A percentile compares a stretch with the other conserved stretches of the same genome.
These are phyloP conservation scores for Jaculus jaculus DNA, from an alignment of 2,113 vertebrate genomes.

Conservation along the genomic window DNA sequence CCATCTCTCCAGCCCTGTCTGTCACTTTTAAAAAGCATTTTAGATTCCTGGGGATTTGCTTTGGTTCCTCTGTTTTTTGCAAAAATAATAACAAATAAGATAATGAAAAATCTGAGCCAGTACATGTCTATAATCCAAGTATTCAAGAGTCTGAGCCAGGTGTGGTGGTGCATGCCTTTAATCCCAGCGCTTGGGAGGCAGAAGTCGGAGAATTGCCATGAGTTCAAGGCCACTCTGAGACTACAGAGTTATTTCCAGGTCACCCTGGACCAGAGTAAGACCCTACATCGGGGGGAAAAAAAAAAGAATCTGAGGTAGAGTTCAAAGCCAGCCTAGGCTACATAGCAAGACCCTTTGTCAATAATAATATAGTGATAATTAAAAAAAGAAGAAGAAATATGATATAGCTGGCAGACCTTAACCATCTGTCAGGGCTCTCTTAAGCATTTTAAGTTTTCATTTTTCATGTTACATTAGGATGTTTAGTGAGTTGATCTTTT, in stretches of 20 bases:
- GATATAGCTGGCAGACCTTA: constrained; percentile 3
- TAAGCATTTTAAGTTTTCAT: constrained; percentile 47
- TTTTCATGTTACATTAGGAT: constrained; percentile 35
- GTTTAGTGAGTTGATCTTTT: constrained; percentile 55
- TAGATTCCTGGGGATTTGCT: constrained; percentile 7
- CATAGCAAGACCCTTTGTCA: no score
- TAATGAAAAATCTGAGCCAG: background rate
- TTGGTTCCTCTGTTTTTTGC: constrained; percentile 16
- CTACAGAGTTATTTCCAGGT: no score
- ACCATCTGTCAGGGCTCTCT: constrained; percentile 55
- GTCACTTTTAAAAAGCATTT: background rate
- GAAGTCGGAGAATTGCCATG: no score
- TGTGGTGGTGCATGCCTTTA: no score
- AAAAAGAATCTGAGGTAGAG: background rate
- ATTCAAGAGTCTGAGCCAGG: background rate
- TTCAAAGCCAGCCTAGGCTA: background rate
- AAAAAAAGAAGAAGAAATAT: no score
- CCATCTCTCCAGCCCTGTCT: no score
- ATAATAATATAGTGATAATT: no score
- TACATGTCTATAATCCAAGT: background rate
- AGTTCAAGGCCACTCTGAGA: no score
- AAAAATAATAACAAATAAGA: constrained; percentile 47
- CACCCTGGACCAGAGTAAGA: no score
- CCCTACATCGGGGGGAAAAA: no score
- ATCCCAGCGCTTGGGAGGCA: no score